These are phyloP conservation scores for Lissonota sp. DNA, from an alignment of 2,888 invertebrate species.

Conservation along the genomic window DNA sequence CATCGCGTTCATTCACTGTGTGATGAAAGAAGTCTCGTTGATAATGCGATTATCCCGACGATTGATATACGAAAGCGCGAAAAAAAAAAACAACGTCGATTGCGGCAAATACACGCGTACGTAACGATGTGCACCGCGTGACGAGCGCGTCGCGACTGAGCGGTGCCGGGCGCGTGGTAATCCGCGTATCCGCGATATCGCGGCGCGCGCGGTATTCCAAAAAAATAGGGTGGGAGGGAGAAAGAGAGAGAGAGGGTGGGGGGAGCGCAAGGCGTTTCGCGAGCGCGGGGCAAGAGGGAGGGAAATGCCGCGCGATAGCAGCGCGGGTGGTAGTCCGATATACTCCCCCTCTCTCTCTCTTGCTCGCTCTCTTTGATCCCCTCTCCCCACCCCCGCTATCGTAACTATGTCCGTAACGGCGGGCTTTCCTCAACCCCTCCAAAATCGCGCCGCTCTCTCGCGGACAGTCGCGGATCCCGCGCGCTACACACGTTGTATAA, in stretches of 20 bases:
- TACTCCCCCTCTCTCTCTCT: constrained; percentile 77
- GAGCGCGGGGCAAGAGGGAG: constrained; percentile 69
- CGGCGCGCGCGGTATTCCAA: constrained; percentile 66
- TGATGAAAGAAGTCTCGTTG: too few species aligned
- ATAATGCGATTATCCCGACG: constrained; percentile 14
- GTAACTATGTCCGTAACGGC: constrained; percentile 70
- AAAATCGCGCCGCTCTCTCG: constrained; percentile 69
- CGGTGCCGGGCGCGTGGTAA: constrained; percentile 79
- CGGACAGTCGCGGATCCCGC: constrained; percentile 61
- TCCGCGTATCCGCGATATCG: constrained; percentile 70
- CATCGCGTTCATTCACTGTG: too few species aligned
- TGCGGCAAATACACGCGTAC: constrained; percentile 71
- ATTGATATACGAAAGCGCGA: constrained; percentile 27
- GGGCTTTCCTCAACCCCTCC: constrained; percentile 69
- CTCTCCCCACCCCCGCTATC: constrained; percentile 53
- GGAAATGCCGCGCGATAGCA: too few species aligned
- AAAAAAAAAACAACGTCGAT: constrained; percentile 66
- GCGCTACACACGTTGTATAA: constrained; percentile 53
- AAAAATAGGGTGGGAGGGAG: constrained; percentile 61
- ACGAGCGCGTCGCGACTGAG: constrained; percentile 84
- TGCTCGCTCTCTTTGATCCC: constrained; percentile 82
- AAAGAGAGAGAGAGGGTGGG: too few species aligned
- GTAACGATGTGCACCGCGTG: constrained; percentile 82
- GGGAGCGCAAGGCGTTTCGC: constrained; percentile 38
- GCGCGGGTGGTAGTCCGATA: constrained; percentile 51